A percentile compares a stretch with the other conserved stretches of the same genome.
These are phyloP conservation scores for Paradisaea rubra DNA, from an alignment of 2,113 vertebrate genomes.

Conservation along the genomic window DNA sequence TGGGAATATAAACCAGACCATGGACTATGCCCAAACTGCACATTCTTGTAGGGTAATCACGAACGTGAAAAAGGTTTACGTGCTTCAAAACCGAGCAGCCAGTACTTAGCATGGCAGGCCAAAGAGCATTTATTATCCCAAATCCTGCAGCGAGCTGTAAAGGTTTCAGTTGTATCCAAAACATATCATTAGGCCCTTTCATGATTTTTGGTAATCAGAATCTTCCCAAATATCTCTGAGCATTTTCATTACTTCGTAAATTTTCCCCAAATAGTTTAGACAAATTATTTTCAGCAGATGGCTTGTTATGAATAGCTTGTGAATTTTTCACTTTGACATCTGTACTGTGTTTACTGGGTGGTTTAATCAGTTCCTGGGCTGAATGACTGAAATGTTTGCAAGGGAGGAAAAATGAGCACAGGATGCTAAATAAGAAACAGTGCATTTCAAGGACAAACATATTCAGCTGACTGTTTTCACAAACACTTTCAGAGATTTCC, in stretches of 20 bases:
- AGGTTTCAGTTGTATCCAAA: background rate
- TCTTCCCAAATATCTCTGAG: conserved; percentile 10
- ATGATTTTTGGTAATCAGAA: background rate
- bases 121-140: background rate
- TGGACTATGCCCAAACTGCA: background rate
- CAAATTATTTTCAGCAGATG: conserved; percentile 61
- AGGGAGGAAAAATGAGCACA: conserved; percentile 39
- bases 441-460: conserved; percentile 45
- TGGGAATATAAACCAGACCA: background rate
- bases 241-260: background rate
- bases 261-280: conserved; percentile 32
- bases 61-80: accelerated
- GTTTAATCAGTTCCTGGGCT: conserved; percentile 53
- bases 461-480: conserved; percentile 13
- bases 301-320: conserved; percentile 61
- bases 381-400: conserved; percentile 51
- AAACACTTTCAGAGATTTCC: background rate
- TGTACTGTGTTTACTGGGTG: conserved; percentile 52
- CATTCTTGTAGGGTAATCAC: background rate
- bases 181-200: background rate
- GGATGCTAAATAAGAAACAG: conserved; percentile 52
- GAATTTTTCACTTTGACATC: conserved; percentile 64
- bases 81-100: background rate
- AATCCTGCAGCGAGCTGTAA: background rate
- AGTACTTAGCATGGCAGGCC: background rate